Conservation (phyloP, 2,888 invertebrate species). For the Drosophila kokeensis region DNA sequence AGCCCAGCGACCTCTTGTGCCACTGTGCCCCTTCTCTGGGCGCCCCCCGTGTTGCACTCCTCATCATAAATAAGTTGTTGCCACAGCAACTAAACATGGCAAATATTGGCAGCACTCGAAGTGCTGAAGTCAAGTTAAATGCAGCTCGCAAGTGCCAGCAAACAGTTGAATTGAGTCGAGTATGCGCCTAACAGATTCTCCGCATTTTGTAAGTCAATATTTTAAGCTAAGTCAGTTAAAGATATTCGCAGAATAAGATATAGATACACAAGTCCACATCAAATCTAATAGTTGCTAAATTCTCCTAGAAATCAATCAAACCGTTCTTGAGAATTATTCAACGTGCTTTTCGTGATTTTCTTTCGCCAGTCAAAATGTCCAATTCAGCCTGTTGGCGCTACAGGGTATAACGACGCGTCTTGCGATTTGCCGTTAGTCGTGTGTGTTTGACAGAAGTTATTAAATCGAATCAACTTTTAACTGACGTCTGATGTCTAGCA, state of each 20-base stretch:
- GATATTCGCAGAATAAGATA: background rate
- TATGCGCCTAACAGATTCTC: constrained; percentile 12
- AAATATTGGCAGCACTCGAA: constrained; percentile 66
- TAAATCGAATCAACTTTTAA: constrained; percentile 75
- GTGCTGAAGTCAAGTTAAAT: constrained; percentile 53
- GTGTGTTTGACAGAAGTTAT: constrained; percentile 74
- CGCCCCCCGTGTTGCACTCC: constrained; percentile 22
- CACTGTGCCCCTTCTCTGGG: background rate
- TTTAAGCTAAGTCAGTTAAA: background rate
- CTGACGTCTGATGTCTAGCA: constrained; percentile 51
- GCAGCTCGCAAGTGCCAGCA: constrained; percentile 37
- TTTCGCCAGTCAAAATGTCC: constrained; percentile 5
- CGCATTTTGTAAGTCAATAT: background rate
- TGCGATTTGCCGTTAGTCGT: constrained; percentile 50
- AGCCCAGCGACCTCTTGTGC: background rate
- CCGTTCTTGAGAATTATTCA: background rate
- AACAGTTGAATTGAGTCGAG: background rate
- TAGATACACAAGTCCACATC: background rate
- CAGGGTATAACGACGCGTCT: constrained; percentile 45
- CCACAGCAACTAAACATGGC: constrained; percentile 67
- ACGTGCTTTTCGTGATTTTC: background rate
- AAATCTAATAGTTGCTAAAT: background rate
- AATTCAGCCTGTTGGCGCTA: background rate
- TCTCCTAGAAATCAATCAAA: background rate
- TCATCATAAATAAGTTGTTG: constrained; percentile 66